phyloP scores from a whole-genome alignment of 2,113 vertebrate species.

The Macquaria australasica region DNA sequence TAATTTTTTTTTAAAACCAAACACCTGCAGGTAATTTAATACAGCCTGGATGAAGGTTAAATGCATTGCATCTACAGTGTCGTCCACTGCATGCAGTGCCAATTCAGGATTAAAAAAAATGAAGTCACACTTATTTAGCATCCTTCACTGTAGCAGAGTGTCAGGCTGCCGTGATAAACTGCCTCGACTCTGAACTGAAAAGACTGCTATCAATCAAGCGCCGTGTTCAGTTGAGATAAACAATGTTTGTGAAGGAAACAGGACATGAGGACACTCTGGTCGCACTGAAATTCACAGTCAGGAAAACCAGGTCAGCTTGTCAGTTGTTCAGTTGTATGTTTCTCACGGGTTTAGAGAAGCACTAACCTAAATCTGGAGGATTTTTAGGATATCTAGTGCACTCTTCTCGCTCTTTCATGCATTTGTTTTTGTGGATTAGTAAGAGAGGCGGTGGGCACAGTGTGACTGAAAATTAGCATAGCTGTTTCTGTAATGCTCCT shows the following conservation, averaged over 20 bases:
- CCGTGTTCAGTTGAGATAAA: slow-evolving; percentile 40
- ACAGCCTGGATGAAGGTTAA: not conserved
- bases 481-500: slow-evolving; percentile 30
- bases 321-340: slow-evolving; percentile 54
- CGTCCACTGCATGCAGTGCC: not conserved
- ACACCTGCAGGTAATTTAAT: not conserved
- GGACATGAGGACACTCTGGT: slow-evolving; percentile 38
- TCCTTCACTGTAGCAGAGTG: not conserved
- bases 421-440: slow-evolving; percentile 40
- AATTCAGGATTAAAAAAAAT: slow-evolving; percentile 4
- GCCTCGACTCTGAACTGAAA: not conserved
- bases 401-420: slow-evolving; percentile 16
- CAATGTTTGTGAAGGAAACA: slow-evolving; percentile 55
- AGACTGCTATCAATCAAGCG: slow-evolving; percentile 54
- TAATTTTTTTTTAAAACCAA: not conserved
- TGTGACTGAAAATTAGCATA: slow-evolving; percentile 3
- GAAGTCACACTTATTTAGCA: not conserved
- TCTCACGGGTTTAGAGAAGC: slow-evolving; percentile 51
- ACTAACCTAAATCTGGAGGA: slow-evolving; percentile 61
- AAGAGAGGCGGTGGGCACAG: slow-evolving; percentile 1
- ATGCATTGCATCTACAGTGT: not conserved
- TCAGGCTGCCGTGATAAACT: slow-evolving; percentile 28
- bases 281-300: slow-evolving; percentile 29
- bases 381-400: slow-evolving; percentile 27
- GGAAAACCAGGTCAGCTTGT: slow-evolving; percentile 68